Conservation (phyloP, 1,140 invertebrate species). For the Microplitis demolitor region DNA sequence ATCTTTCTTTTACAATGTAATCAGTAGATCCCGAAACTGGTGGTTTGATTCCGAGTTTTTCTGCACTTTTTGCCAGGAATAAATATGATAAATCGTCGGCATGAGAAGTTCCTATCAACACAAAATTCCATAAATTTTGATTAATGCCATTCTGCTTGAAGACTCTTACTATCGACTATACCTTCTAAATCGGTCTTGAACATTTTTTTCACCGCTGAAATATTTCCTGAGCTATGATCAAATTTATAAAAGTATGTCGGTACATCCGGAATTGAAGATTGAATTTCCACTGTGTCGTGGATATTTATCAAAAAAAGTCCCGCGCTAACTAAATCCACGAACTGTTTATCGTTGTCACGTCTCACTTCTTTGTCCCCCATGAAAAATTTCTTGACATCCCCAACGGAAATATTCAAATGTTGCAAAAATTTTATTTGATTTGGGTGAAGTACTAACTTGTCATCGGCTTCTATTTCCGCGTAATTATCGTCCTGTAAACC, state of each 20-base stretch:
- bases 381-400: slow-evolving; percentile 57
- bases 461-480: background rate
- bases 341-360: background rate
- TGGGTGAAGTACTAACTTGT: background rate
- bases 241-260: slow-evolving; percentile 63
- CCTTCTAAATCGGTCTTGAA: slow-evolving; percentile 3
- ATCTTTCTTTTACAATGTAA: slow-evolving; percentile 34
- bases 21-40: background rate
- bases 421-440: background rate
- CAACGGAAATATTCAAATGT: slow-evolving; percentile 42
- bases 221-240: slow-evolving; percentile 42
- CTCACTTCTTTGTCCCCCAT: slow-evolving; percentile 27
- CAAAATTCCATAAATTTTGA: background rate
- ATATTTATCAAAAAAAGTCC: slow-evolving; percentile 13
- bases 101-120: slow-evolving; percentile 40
- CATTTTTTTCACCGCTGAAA: slow-evolving; percentile 2
- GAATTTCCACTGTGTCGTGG: slow-evolving; percentile 40
- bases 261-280: slow-evolving; percentile 39
- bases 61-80: slow-evolving; percentile 29
- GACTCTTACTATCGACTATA: background rate
- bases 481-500: background rate
- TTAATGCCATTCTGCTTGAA: background rate
- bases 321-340: slow-evolving; percentile 7
- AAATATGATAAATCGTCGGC: slow-evolving; percentile 43
- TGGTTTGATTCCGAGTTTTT: background rate